Conservation (phyloP, 2,113 vertebrate species). For the Aramus guarauna region DNA sequence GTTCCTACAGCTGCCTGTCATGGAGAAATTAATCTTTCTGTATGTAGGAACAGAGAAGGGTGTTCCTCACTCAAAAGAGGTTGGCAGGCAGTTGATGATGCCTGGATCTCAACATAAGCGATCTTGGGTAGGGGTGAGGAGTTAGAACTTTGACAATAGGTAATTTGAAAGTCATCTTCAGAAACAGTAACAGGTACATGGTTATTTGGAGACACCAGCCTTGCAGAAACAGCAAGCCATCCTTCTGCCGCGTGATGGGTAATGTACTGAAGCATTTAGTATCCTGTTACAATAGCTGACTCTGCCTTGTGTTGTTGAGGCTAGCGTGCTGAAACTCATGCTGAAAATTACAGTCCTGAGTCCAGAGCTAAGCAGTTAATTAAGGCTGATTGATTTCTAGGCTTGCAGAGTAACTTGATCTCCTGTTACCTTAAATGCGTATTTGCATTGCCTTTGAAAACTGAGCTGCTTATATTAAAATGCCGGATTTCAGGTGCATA, state of each 20-base stretch:
- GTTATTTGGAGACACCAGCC: neutral
- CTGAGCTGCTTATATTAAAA: neutral
- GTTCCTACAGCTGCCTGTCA: neutral
- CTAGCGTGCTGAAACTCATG: neutral
- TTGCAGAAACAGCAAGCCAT: neutral
- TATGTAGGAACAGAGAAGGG: neutral
- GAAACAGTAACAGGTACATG: neutral
- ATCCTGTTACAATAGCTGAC: neutral
- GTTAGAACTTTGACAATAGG: neutral
- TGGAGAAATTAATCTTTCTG: neutral
- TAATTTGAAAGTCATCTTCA: neutral
- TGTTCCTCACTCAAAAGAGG: neutral
- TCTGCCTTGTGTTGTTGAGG: neutral
- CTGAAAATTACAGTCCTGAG: neutral
- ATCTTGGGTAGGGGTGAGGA: neutral
- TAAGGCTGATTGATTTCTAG: conserved; percentile 7
- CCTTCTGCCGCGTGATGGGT: neutral
- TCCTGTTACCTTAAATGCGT: neutral
- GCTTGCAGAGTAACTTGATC: neutral
- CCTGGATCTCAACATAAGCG: neutral
- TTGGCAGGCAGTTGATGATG: neutral
- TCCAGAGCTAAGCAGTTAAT: neutral
- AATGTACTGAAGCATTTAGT: neutral
- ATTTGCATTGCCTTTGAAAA: neutral
- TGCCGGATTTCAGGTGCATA: neutral